Base-by-base conservation (phyloP, 1,140 invertebrate genomes). In the Ips typographus region DNA sequence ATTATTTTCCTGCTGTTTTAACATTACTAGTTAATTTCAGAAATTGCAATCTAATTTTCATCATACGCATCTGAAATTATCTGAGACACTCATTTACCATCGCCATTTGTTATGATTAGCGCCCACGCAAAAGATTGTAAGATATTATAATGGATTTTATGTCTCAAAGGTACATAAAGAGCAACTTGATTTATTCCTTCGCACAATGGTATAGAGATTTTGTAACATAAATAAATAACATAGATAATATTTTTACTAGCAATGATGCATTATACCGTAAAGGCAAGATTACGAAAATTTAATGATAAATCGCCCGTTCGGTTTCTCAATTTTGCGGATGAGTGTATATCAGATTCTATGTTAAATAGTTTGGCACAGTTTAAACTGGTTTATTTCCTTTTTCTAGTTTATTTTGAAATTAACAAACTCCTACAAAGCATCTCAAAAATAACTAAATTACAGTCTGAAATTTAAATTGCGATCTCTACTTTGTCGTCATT, bases 61-160 rank as follows among this genome's bases (percentile, higher is more conserved):
- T 22, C 22, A 22, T 22, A 22, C 22, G 22, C 22, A 22, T 22
- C 22, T 22, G 22, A 22, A 22, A 22, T 22, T 22, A 22, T 22
- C 22, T 41, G 38, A 70, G 68, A 58, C 63, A 64, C 68, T 58
- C 56, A 70, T 44, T 70, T 70, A 70, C 68, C 53, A 70, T 70
- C 68, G 68, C 64, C 68, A 70, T 70, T 70, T 64, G 68, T 70
- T 70, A 70, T 70, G 63, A 70, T 49, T 49, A 49, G 52, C 69
- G 65, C 69, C 69, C 69, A 71, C 69, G 63, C 65, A 60, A 47
- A 71, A 65, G 62, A 71, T 71, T 65, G 68, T 70, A 65, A 71
- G 69, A 71, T 71, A 71, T 65, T 65, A 71, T 71, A 71, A 71
- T 71, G 69, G 69, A 65, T 71, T 70, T 70, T 59, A 36, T 68